phyloP scores from a whole-genome alignment of 2,888 invertebrate species.

The Dilophus febrilis region DNA sequence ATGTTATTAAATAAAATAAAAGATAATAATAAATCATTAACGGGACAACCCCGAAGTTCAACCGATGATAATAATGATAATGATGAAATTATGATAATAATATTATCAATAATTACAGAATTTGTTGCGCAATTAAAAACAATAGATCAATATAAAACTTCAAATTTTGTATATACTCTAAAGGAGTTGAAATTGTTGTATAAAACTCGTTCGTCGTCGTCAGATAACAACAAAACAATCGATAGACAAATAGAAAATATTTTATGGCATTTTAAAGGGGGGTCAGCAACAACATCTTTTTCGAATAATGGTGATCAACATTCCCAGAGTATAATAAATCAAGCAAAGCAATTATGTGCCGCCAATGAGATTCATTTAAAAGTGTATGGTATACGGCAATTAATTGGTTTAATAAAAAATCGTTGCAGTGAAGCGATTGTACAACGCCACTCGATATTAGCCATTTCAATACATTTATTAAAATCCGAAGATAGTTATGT shows the following conservation, averaged over 20 bases:
- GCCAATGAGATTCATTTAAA: constrained; percentile 22
- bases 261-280: neutral
- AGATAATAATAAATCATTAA: no score
- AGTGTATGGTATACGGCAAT: constrained; percentile 24
- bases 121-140: no score
- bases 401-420: constrained; percentile 19
- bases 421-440: constrained; percentile 17
- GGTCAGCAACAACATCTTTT: neutral
- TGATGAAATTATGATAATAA: constrained; percentile 8
- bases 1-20: constrained; percentile 13
- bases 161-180: no score
- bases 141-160: no score
- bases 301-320: neutral
- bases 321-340: neutral
- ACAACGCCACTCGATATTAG: constrained; percentile 23
- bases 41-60: neutral
- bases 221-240: no score
- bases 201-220: no score
- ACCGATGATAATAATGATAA: constrained; percentile 10
- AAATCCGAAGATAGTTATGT: constrained; percentile 26
- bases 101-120: constrained; percentile 11
- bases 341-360: constrained; percentile 12
- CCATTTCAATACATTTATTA: constrained; percentile 21
- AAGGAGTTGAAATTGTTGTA: no score
- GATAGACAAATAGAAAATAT: no score